These are phyloP conservation scores for Drosophila crucigera DNA, from an alignment of 2,888 invertebrate species.

Conservation along the genomic window DNA sequence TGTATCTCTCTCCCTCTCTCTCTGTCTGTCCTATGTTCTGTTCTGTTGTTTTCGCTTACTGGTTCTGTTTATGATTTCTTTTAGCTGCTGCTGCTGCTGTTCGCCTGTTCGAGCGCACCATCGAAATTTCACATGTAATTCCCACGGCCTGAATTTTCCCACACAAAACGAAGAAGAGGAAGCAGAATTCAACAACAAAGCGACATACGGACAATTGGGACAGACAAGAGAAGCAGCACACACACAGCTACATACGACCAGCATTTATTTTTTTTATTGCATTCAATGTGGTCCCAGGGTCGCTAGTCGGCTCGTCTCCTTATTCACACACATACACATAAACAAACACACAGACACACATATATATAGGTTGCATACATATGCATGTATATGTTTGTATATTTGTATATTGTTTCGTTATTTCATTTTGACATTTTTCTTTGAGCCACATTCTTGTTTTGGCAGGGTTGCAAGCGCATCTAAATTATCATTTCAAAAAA, in stretches of 20 bases:
- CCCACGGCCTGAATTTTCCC: constrained; percentile 86
- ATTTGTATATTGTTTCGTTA: constrained; percentile 35
- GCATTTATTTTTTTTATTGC: constrained; percentile 59
- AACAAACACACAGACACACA: neutral
- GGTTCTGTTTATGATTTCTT: constrained; percentile 44
- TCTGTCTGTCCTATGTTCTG: constrained; percentile 31
- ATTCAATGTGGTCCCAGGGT: constrained; percentile 77
- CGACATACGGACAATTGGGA: constrained; percentile 64
- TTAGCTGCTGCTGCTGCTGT: constrained; percentile 75
- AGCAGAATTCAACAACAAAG: constrained; percentile 70
- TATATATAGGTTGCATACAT: neutral
- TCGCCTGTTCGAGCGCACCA: constrained; percentile 85
- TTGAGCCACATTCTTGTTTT: constrained; percentile 37
- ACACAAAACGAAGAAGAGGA: constrained; percentile 79
- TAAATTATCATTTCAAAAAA: constrained; percentile 3
- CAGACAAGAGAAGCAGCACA: constrained; percentile 50
- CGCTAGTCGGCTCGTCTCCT: constrained; percentile 59
- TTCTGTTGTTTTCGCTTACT: constrained; percentile 35
- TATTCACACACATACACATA: constrained; percentile 26
- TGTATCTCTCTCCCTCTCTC: neutral
- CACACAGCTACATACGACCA: constrained; percentile 13
- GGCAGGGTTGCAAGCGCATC: constrained; percentile 48
- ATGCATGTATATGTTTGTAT: constrained; percentile 3
- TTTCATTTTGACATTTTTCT: constrained; percentile 58
- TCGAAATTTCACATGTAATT: constrained; percentile 85